Conservation (phyloP, 2,797 vertebrate species). For the Dromococcyx pavoninus region DNA sequence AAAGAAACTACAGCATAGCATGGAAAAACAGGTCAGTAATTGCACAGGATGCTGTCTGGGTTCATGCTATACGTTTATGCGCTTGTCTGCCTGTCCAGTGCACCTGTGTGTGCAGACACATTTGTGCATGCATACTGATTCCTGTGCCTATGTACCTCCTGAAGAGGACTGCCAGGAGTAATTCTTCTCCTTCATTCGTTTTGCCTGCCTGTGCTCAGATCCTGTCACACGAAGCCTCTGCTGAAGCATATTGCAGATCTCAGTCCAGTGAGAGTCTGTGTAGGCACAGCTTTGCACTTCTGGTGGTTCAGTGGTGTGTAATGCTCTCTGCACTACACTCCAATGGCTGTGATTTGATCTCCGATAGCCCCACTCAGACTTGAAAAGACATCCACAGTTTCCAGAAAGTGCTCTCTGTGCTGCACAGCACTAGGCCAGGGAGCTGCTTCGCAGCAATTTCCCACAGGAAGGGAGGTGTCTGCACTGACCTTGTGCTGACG, state of each 20-base stretch:
- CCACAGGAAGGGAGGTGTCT: constrained; percentile 46
- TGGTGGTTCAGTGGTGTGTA: neutral
- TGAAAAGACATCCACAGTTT: neutral
- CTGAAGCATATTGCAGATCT: neutral
- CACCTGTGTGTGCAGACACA: accelerated
- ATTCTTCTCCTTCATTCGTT: neutral
- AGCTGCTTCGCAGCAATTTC: constrained; percentile 3
- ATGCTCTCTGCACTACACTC: neutral
- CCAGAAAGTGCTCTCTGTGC: neutral
- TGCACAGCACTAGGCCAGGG: neutral
- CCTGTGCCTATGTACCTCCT: neutral
- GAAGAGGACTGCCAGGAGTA: neutral
- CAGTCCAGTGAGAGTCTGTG: neutral
- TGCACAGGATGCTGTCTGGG: neutral
- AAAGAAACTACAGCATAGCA: neutral
- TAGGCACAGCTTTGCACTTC: neutral
- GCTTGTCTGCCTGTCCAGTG: neutral
- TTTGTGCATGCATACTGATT: neutral
- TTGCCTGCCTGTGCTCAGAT: neutral
- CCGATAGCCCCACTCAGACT: neutral
- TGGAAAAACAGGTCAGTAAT: neutral
- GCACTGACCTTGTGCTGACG: constrained; percentile 49
- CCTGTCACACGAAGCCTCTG: accelerated
- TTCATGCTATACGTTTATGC: neutral
- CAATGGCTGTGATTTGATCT: constrained; percentile 4